Percentiles rank a stretch among this genome's conserved stretches.
Conservation (phyloP, 1,140 invertebrate genomes). For the Drosophila azteca region DNA sequence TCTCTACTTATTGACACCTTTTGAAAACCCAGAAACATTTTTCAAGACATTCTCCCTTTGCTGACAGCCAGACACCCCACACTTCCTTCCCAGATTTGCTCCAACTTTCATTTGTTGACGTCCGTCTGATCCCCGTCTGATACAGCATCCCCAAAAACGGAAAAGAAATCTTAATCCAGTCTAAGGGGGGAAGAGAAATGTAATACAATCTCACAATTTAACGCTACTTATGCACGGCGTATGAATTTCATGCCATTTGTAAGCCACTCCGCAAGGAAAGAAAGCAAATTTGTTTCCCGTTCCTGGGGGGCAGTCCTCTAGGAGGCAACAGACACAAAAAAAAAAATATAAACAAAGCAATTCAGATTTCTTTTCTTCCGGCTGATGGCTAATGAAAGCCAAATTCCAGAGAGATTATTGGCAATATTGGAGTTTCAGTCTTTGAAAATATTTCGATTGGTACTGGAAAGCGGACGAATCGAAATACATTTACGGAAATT, state of each 20-base stretch:
- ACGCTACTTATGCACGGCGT: slow-evolving; percentile 62
- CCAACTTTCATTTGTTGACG: slow-evolving; percentile 29
- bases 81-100: slow-evolving; percentile 1
- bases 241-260: slow-evolving; percentile 60
- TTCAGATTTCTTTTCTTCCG: slow-evolving; percentile 4
- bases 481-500: too few species aligned
- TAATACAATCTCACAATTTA: slow-evolving; percentile 68
- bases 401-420: not conserved
- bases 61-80: not conserved
- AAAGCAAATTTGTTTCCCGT: slow-evolving; percentile 7
- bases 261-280: slow-evolving; percentile 26
- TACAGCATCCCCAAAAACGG: slow-evolving; percentile 18
- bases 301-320: too few species aligned
- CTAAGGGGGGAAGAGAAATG: slow-evolving; percentile 38
- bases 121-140: slow-evolving; percentile 12
- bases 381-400: slow-evolving; percentile 14
- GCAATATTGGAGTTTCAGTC: not conserved
- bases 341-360: slow-evolving; percentile 34
- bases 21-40: not conserved
- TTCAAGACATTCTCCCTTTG: not conserved
- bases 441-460: too few species aligned
- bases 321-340: slow-evolving; percentile 33
- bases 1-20: not conserved
- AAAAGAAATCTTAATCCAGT: slow-evolving; percentile 47
- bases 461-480: too few species aligned